Evolutionary conservation across 2,113 vertebrate species (phyloP).

Genomic region (Ploceus nigricollis): DNA sequence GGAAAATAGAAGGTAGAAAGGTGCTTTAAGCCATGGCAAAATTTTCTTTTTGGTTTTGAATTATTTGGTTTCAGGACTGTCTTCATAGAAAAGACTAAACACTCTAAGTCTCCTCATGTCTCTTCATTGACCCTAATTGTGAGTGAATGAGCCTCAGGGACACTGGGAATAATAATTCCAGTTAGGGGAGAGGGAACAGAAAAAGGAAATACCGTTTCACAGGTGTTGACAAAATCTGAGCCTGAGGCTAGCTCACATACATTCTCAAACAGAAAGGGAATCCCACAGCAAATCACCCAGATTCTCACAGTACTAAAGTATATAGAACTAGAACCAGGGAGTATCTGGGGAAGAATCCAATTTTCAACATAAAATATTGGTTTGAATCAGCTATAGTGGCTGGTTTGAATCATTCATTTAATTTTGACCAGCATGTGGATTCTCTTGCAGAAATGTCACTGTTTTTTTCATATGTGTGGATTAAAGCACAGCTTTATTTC

Average conservation of each 20-base stretch:
- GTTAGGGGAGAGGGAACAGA: neutral
- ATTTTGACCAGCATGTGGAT: neutral
- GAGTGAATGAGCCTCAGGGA: neutral
- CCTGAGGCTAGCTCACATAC: neutral
- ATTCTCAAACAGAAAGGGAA: neutral
- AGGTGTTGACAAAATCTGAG: slow-evolving; percentile 1
- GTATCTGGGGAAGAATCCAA: neutral
- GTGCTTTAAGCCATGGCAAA: neutral
- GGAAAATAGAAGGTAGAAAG: neutral
- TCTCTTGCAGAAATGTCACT: neutral
- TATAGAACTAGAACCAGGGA: neutral
- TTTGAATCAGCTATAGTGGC: neutral
- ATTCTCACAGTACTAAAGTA: neutral
- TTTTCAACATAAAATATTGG: neutral
- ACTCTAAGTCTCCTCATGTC: neutral
- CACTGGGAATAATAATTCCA: neutral
- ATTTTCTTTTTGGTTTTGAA: neutral
- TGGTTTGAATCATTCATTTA: neutral
- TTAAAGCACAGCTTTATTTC: neutral
- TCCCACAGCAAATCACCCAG: neutral
- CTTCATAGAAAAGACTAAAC: neutral
- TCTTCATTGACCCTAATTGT: neutral
- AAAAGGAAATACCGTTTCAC: neutral
- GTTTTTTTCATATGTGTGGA: neutral
- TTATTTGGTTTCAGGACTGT: neutral